Base-by-base conservation (phyloP, 37 sponge, comb jelly and placozoan species). In the Spongilla lacustris region DNA sequence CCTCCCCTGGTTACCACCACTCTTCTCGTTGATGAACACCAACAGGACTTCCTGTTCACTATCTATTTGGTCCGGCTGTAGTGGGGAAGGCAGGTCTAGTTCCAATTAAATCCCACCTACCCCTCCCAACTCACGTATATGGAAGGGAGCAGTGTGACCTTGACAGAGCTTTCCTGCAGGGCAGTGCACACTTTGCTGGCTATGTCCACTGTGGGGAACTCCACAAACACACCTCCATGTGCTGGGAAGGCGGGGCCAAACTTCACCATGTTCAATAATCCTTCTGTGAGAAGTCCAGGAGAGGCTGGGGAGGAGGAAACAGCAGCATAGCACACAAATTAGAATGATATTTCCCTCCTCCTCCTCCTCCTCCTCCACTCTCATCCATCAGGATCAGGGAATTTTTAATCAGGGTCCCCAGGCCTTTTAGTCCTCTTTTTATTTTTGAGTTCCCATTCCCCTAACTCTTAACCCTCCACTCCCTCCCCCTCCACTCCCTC, bases 1-100 rank as follows among this genome's bases (percentile, higher is more conserved):
- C 75, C 80, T 76, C 37, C 98, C 98, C 48, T 97, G 96, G 77
- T 93, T 92, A 9, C 98, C 98, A 38, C 98, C 98, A 76, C 98
- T 97, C 75, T 86, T 84, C 23, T 85, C 79, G 66, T 97, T 97
- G 38, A 97, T 85, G 67, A 95, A 97, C 66, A 95, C 90, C 26
- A 95, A 90, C 48, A 97, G 27, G 12, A 95, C 96, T 34, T 91
- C 89, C 58, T 83, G 81, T 36, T 76, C 38, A 0, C 34, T 23
- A 2, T 34, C 77, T 23, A 92, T 0, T 21, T 19, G n/a, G 9
- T 91, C 91, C 6, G 79, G 70, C 84, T 90, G 85, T 0, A 81
- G n/a, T 34, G 71, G 68, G 41, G 41, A 69, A 2, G 68, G 68
- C 0, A 68, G 50, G n/a, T 17, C 12, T 32, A 32, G 12, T 32